Evolutionary conservation across 1,140 invertebrate species (phyloP), one percentile per base, ranked within the genome.

Genomic region (Galleria mellonella): DNA sequence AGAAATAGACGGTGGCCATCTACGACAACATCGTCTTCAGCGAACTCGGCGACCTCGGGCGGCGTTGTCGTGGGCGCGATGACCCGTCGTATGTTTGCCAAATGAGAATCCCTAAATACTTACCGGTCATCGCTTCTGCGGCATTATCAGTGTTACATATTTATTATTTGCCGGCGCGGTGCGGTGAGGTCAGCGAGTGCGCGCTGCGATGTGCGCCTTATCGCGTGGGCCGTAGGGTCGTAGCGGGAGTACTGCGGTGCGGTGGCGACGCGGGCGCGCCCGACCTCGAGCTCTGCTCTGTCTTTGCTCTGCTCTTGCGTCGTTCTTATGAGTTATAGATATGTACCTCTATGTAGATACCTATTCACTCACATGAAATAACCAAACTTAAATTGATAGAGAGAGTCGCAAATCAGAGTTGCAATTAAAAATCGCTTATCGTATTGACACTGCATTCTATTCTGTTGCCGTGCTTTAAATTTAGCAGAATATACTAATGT

Each of bases 131-230:
- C 72, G 75, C 64, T 78, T 79, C 77, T 77, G 69, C 69, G 72
- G 68, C 62, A 76, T 81, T 83, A 83, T 83, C 81, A 82, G 68
- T 79, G 78, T 83, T 84, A 84, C 81, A 84, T 85, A 85, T 85
- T 84, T 84, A 84, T 84, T 82, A 82, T 81, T 82, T 81, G 81
- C 73, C 73, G 76, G 32, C 41, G 42, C 62, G 71, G 53, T 67
- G 69, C 67, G 77, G 69, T 82, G 70, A 82, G 81, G 76, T 81
- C 75, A 76, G 73, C 63, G 45, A 37, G 75, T 65, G 71, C 53
- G 65, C 74, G 71, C 59, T 62, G 67, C 68, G 74, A 69, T 68
- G 59, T 84, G 69, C 51, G 67, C 78, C 66, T 83, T 84, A 83
- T 84, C 73, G 50, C 57, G 62, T 59, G 62, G 61, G 77, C 48